These are phyloP conservation scores for Ptiloglossa arizonensis DNA, from an alignment of 1,140 invertebrate genomes.

Conservation along the genomic window DNA sequence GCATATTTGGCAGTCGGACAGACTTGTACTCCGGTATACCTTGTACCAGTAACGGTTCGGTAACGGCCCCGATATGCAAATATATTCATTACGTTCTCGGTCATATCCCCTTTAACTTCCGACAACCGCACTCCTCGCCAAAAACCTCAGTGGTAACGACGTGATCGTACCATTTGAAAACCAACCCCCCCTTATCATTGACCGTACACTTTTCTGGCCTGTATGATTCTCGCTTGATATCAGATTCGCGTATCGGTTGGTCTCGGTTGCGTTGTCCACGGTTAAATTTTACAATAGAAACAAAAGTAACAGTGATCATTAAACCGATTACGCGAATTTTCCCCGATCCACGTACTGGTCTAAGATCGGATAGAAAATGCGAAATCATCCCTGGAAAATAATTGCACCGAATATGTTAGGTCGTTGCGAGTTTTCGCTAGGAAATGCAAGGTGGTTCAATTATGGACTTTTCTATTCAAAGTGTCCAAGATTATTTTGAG, in stretches of 20 bases:
- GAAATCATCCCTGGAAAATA: too few species aligned
- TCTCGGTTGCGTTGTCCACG: background rate
- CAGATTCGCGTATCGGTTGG: background rate
- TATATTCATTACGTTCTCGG: slow-evolving; percentile 80
- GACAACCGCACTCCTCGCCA: slow-evolving; percentile 44
- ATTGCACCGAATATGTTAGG: too few species aligned
- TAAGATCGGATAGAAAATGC: too few species aligned
- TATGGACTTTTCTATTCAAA: too few species aligned
- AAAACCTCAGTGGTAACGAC: slow-evolving; percentile 57
- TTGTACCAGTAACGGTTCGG: slow-evolving; percentile 78
- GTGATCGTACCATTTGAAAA: slow-evolving; percentile 36
- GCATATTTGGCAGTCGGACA: slow-evolving; percentile 79
- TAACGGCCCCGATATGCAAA: slow-evolving; percentile 81
- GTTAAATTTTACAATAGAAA: background rate
- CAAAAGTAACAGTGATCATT: background rate
- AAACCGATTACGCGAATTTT: too few species aligned
- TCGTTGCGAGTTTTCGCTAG: too few species aligned
- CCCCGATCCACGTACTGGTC: too few species aligned
- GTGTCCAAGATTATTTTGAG: too few species aligned
- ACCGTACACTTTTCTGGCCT: background rate
- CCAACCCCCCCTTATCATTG: slow-evolving; percentile 27
- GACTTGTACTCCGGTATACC: slow-evolving; percentile 72
- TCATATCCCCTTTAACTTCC: slow-evolving; percentile 68
- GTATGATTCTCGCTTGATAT: background rate
- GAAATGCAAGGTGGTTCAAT: too few species aligned